Evolutionary conservation across 2,888 invertebrate genomes (phyloP).

Genomic region (Lissocephala sabroskyi): DNA sequence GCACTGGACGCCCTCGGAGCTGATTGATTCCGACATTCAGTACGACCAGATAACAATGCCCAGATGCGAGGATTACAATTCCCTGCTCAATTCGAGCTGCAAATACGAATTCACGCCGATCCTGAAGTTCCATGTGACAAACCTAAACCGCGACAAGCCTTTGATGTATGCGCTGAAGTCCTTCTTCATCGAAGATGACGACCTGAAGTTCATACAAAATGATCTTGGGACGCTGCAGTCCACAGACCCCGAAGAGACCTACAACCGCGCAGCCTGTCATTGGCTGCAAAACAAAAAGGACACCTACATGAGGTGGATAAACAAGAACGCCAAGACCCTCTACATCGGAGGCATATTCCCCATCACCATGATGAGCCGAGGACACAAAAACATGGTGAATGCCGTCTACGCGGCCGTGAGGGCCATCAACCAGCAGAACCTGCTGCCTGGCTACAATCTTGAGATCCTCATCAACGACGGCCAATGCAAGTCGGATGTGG

Average conservation of each 20-base stretch:
- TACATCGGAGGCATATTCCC: conserved; percentile 75
- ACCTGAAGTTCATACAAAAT: conserved; percentile 27
- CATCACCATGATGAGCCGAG: conserved; percentile 75
- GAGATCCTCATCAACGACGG: conserved; percentile 77
- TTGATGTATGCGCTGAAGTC: conserved; percentile 40
- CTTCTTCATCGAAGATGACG: conserved; percentile 39
- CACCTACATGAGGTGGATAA: conserved; percentile 74
- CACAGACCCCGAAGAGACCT: conserved; percentile 26
- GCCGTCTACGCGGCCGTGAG: conserved; percentile 78
- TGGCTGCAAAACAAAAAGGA: conserved; percentile 76
- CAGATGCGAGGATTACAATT: conserved; percentile 74
- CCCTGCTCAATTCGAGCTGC: conserved; percentile 72
- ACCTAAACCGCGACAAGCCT: conserved; percentile 72
- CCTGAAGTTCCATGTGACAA: conserved; percentile 79
- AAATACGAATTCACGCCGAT: conserved; percentile 80
- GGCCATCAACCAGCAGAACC: conserved; percentile 77
- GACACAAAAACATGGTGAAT: conserved; percentile 74
- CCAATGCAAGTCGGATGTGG: conserved; percentile 80
- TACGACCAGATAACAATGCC: conserved; percentile 78
- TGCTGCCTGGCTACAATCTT: conserved; percentile 78
- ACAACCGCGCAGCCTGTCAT: conserved; percentile 75
- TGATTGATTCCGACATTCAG: conserved; percentile 74
- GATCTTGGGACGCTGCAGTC: too few species aligned
- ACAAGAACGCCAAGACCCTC: conserved; percentile 33
- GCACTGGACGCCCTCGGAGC: conserved; percentile 79